phyloP scores from a whole-genome alignment of 2,797 vertebrate species.

The Melanotaenia pygmaea region DNA sequence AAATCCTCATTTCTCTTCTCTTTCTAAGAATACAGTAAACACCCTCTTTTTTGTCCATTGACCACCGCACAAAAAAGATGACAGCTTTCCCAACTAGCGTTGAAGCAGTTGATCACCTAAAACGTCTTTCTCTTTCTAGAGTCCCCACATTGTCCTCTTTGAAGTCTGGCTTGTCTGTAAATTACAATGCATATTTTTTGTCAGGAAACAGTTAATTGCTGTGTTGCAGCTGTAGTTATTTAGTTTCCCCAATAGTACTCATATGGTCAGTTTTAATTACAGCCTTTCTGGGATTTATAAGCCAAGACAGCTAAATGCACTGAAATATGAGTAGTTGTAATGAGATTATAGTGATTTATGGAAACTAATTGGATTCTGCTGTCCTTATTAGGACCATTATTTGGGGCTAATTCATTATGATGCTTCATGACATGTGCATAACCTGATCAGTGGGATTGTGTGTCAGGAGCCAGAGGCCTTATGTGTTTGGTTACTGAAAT shows the following conservation, averaged over 20 bases:
- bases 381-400: slow-evolving; percentile 34
- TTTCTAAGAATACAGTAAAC: not conserved
- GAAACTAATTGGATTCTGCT: slow-evolving; percentile 64
- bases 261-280: slow-evolving; percentile 40
- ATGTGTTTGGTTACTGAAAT: slow-evolving; percentile 6
- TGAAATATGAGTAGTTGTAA: slow-evolving; percentile 40
- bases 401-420: slow-evolving; percentile 36
- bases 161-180: slow-evolving; percentile 19
- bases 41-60: not conserved
- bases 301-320: slow-evolving; percentile 21
- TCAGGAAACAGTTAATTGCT: slow-evolving; percentile 4
- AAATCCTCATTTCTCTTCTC: not conserved
- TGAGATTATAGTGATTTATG: slow-evolving; percentile 55
- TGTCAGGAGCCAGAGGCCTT: slow-evolving; percentile 16
- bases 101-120: not conserved
- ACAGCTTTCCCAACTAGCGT: not conserved
- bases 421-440: slow-evolving; percentile 23
- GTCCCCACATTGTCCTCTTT: not conserved
- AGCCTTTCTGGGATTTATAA: slow-evolving; percentile 17
- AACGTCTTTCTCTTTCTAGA: not conserved
- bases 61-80: not conserved
- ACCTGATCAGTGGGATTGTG: slow-evolving; percentile 32
- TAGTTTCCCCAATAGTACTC: slow-evolving; percentile 22
- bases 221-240: slow-evolving; percentile 22
- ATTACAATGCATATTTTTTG: slow-evolving; percentile 2